phyloP scores from a whole-genome alignment of 1,140 invertebrate genomes.

The Globodera ellingtonae region DNA sequence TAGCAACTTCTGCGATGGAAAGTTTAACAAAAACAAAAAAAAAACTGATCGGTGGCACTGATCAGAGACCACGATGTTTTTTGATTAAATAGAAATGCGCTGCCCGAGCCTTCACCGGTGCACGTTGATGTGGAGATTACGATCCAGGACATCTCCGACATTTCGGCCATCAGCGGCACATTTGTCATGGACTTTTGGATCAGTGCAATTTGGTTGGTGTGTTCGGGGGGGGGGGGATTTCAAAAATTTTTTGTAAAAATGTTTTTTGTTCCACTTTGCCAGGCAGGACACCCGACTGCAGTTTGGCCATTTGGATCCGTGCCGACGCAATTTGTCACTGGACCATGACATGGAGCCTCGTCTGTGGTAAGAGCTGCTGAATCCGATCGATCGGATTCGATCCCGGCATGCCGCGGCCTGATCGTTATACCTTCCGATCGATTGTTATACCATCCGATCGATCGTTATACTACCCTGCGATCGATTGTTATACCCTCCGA shows the following conservation, averaged over 20 bases:
- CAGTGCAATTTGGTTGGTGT: constrained; percentile 54
- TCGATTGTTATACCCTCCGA: no score
- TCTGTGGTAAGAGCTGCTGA: constrained; percentile 47
- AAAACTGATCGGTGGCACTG: no score
- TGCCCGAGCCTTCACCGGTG: constrained; percentile 62
- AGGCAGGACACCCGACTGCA: constrained; percentile 55
- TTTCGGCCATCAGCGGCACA: constrained; percentile 63
- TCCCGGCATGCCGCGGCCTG: no score
- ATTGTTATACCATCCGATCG: no score
- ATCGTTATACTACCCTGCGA: no score
- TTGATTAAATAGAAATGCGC: constrained; percentile 58
- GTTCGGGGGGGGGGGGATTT: no score
- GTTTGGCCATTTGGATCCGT: constrained; percentile 60
- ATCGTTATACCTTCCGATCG: no score
- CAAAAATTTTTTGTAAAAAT: not conserved
- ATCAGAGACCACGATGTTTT: not conserved
- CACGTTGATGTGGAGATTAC: constrained; percentile 62
- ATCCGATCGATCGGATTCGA: constrained; percentile 19
- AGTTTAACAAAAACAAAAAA: constrained; percentile 1
- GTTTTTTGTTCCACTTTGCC: not conserved
- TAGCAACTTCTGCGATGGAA: not conserved
- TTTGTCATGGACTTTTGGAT: constrained; percentile 65
- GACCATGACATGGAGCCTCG: constrained; percentile 65
- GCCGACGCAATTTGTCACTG: constrained; percentile 58
- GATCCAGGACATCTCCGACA: constrained; percentile 63